Base-by-base conservation (phyloP, 2,797 vertebrate species). In the Pseudopleuronectes americanus region DNA sequence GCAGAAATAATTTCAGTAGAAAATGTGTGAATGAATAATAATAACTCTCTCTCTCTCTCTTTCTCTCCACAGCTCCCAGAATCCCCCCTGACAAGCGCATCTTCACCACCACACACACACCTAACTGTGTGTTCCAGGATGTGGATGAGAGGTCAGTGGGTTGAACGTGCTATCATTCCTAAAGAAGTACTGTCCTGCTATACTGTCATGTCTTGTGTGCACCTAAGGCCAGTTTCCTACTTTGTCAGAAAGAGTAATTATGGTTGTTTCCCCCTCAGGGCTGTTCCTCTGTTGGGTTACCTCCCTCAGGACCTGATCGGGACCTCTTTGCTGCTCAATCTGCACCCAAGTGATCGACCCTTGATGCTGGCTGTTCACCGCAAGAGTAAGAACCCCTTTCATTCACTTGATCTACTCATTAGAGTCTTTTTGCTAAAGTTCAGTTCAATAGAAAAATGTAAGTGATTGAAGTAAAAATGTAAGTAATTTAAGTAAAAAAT, bases 21-120 rank as follows among this genome's bases (percentile, higher is more conserved):
- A 38, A 38, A 38, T 12, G 36, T 38, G 10, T 38, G 36, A 38
- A 38, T 12, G 36, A 38, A 13, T 13, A 12, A 38, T 12, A 38
- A 38, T 4, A 13, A 13, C 33, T 36, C 33, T 36, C 36, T 38
- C 33, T 36, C 36, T 38, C 36, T 36, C 10, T 38, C 36, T 38
- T 38, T 38, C 36, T 12, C 64, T 88, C 70, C 28, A 22, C 82
- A 99, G 97, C 96, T 38, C 97, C 97, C 67, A 94, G 97, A 87
- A 99, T 99, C 83, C 98, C 98, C 57, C 79, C 96, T 4, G 97
- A 99, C 89, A 99, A 99, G 87, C 94, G 97, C 21, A 96, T 99
- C 74, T 99, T 99, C 87, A 99, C 98, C 17, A 99, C 98, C 9
- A 99, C 97, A 0, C 98, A 99, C 83, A 97, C 97, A 0, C 96